A percentile compares a stretch with the other conserved stretches of the same genome.
Evolutionary conservation across 2,113 vertebrate genomes (phyloP).

Genomic region (Vanacampus margaritifer): DNA sequence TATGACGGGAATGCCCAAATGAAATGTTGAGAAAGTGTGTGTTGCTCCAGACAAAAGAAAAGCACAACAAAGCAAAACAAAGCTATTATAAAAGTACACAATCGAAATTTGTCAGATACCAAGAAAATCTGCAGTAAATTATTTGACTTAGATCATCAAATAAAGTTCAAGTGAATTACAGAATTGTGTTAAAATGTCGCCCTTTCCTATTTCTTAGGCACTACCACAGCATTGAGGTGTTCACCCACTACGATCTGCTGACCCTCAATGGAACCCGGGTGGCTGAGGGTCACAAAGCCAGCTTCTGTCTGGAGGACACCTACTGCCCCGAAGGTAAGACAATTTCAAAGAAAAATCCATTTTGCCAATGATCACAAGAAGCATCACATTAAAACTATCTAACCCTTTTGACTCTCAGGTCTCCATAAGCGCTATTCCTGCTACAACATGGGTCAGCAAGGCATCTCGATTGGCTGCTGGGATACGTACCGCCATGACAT

Average conservation of each 20-base stretch:
- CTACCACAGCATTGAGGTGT: slow-evolving; percentile 98
- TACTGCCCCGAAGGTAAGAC: slow-evolving; percentile 83
- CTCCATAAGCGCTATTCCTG: slow-evolving; percentile 84
- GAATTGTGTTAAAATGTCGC: not conserved
- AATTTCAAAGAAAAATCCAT: slow-evolving; percentile 15
- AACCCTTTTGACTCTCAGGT: slow-evolving; percentile 59
- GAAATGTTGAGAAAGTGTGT: not conserved
- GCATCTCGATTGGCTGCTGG: slow-evolving; percentile 93
- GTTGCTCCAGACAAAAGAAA: not conserved
- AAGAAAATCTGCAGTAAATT: not conserved
- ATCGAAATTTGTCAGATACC: not conserved
- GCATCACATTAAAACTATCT: slow-evolving; percentile 3
- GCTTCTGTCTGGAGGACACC: slow-evolving; percentile 97
- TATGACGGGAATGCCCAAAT: not conserved
- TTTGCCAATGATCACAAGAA: slow-evolving; percentile 21
- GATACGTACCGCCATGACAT: slow-evolving; percentile 98
- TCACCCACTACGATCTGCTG: slow-evolving; percentile 95
- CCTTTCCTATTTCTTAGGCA: slow-evolving; percentile 73
- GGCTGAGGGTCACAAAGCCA: slow-evolving; percentile 96
- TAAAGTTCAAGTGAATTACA: not conserved
- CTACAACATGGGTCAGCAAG: slow-evolving; percentile 97
- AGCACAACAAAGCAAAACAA: not conserved
- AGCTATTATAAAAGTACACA: not conserved
- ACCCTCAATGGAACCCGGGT: slow-evolving; percentile 91
- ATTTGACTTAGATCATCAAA: not conserved